Conservation (phyloP, 2,888 invertebrate species). For the Ametastegia equiseti region DNA sequence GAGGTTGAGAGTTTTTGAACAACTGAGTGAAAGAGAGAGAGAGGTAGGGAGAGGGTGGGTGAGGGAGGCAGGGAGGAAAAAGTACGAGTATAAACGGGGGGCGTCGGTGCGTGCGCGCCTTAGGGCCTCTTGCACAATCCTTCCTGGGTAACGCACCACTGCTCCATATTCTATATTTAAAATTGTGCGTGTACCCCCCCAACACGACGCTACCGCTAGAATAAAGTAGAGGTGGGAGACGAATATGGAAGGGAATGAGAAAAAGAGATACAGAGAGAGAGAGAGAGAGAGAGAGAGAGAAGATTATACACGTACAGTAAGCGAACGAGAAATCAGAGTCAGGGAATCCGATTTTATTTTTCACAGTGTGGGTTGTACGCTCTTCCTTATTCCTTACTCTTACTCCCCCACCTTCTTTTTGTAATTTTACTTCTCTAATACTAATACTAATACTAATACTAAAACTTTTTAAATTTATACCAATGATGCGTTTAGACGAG, state of each 20-base stretch:
- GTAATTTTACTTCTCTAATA: no score
- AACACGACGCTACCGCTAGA: background rate
- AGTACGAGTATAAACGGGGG: background rate
- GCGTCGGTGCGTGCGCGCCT: background rate
- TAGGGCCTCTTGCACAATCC: conserved; percentile 50
- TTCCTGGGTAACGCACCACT: conserved; percentile 63
- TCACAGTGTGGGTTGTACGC: conserved; percentile 34
- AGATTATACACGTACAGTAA: background rate
- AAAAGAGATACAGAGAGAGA: background rate
- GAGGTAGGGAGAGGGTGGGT: no score
- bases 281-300: background rate
- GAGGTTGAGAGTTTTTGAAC: no score
- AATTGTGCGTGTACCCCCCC: conserved; percentile 53
- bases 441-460: no score
- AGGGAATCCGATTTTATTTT: conserved; percentile 25
- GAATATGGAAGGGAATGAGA: background rate
- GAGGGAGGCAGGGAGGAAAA: background rate
- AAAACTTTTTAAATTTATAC: conserved; percentile 66
- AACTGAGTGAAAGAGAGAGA: no score
- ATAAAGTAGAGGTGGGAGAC: background rate
- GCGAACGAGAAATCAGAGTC: background rate
- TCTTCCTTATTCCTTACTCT: conserved; percentile 51
- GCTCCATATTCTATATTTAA: conserved; percentile 75
- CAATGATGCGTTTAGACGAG: conserved; percentile 52
- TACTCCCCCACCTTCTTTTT: background rate